These are phyloP conservation scores for Siniperca knerii DNA, from an alignment of 2,113 vertebrate species.

Conservation along the genomic window DNA sequence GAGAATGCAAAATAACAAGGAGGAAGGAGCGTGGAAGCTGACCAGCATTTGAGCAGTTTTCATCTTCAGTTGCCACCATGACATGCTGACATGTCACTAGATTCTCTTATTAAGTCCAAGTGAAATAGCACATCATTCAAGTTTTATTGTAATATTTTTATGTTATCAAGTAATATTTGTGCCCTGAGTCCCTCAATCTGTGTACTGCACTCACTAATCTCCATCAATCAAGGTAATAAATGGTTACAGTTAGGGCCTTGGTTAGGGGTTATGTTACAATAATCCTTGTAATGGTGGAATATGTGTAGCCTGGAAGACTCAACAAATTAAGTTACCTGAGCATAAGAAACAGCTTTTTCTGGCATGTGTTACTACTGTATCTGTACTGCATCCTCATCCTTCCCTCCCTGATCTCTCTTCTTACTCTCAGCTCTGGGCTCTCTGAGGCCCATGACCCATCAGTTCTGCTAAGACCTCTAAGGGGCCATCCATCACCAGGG, in stretches of 20 bases:
- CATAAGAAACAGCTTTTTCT: constrained; percentile 31
- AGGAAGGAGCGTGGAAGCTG: background rate
- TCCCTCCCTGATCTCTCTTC: constrained; percentile 38
- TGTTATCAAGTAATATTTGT: background rate
- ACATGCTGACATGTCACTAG: constrained; percentile 10
- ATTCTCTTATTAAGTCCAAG: background rate
- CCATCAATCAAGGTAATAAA: background rate
- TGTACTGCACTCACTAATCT: background rate
- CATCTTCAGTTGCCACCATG: background rate
- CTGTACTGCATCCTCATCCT: constrained; percentile 16
- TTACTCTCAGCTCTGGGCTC: constrained; percentile 59
- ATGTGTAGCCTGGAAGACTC: constrained; percentile 16
- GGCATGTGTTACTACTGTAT: background rate
- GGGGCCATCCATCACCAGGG: constrained; percentile 82
- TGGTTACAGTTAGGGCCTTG: background rate
- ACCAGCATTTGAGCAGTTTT: background rate
- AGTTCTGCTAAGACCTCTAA: constrained; percentile 76
- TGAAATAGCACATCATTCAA: constrained; percentile 6
- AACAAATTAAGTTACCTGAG: constrained; percentile 7
- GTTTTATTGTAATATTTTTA: background rate
- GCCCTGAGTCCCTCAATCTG: background rate
- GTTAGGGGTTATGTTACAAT: background rate
- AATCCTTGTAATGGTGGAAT: background rate
- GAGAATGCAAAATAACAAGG: constrained; percentile 40
- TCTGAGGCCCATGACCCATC: constrained; percentile 76